Conservation (phyloP, 2,888 invertebrate species). For the Coremacera marginata region DNA sequence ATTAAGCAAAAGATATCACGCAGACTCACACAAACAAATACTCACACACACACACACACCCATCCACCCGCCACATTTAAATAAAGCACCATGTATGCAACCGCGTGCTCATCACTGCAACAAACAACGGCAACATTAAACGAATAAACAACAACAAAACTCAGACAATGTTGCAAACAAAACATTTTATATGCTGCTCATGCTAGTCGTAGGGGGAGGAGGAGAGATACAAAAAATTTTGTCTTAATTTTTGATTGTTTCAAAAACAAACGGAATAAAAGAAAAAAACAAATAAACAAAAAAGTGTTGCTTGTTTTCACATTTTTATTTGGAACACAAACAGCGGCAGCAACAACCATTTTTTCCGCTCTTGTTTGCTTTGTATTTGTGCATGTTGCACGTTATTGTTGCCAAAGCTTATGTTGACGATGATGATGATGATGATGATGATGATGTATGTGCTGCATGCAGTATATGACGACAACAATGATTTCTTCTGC, state of each 20-base stretch:
- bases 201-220: background rate
- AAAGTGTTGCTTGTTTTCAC: background rate
- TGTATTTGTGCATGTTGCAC: constrained; percentile 19
- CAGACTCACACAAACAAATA: background rate
- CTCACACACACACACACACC: background rate
- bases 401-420: background rate
- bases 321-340: constrained; percentile 13
- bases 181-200: background rate
- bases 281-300: background rate
- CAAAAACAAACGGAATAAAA: background rate
- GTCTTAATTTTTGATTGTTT: constrained; percentile 22
- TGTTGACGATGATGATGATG: background rate
- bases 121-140: background rate
- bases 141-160: background rate
- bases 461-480: constrained; percentile 18
- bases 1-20: background rate
- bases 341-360: background rate
- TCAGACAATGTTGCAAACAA: constrained; percentile 2
- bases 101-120: background rate
- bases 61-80: background rate
- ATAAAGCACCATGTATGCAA: background rate
- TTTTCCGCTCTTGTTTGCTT: background rate
- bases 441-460: background rate
- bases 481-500: constrained; percentile 26
- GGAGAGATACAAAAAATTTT: background rate